phyloP scores from a whole-genome alignment of 2,888 invertebrate genomes.

The Tiliacea aurago region DNA sequence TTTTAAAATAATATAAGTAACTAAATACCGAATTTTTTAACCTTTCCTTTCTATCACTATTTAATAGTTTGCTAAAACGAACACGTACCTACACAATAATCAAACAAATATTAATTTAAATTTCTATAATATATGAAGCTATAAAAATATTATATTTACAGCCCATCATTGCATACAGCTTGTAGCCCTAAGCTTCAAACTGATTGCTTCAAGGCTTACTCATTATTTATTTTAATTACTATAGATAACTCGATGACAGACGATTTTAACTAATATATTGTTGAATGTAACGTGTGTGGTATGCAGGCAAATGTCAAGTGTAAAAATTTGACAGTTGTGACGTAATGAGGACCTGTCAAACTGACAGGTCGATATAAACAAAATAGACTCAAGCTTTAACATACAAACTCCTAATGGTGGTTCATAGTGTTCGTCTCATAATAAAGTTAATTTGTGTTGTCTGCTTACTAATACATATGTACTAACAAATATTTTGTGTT shows the following conservation, averaged over 20 bases:
- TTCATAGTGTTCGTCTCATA: too few species aligned
- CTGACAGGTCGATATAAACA: not conserved
- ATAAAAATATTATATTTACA: slow-evolving; percentile 51
- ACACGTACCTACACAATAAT: not conserved
- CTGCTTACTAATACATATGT: too few species aligned
- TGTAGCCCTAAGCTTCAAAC: slow-evolving; percentile 36
- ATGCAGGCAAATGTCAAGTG: slow-evolving; percentile 30
- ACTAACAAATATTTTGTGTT: too few species aligned
- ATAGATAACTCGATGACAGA: slow-evolving; percentile 63
- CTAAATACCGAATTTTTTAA: too few species aligned
- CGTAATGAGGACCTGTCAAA: slow-evolving; percentile 9
- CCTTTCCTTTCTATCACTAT: too few species aligned
- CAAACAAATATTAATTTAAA: slow-evolving; percentile 10
- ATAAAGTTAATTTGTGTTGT: too few species aligned
- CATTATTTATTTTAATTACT: slow-evolving; percentile 75
- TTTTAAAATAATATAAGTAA: too few species aligned
- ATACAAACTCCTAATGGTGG: too few species aligned
- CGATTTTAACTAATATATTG: slow-evolving; percentile 62
- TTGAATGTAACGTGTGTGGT: not conserved
- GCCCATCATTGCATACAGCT: slow-evolving; percentile 32
- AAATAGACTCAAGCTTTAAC: too few species aligned
- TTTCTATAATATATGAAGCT: slow-evolving; percentile 9
- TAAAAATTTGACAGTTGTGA: not conserved
- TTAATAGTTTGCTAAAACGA: not conserved
- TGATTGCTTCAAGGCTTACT: slow-evolving; percentile 47